Base-by-base conservation (phyloP, 2,888 invertebrate species). In the Amiota communis region DNA sequence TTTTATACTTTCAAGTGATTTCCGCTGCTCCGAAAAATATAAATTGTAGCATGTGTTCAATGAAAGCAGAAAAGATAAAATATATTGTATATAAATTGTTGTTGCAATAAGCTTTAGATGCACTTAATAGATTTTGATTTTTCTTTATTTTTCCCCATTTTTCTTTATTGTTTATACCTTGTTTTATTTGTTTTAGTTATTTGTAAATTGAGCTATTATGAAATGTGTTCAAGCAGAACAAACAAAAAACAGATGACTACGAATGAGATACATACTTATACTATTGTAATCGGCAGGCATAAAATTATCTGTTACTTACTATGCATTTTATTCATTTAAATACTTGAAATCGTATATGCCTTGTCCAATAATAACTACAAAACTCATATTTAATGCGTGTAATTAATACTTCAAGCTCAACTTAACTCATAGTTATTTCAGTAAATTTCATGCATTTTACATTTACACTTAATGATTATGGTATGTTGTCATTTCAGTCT, bases 181-280 rank as follows among this genome's bases (percentile, higher is more conserved):
- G 59, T 10, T 46, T 70, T n/a, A 13, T 56, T 85, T 57, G 73
- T 78, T 74, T 79, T 83, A 75, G 78, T 36, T 71, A 74, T 72
- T 73, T 56, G 72, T 53, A 17, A 15, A 17, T 59, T 47, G 53
- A 23, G 51, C 49, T 17, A 68, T 63, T 63, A 63, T 36, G 36
- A 13, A 6, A 36, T 36, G 13, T 11, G 3, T 11, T 63, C 12
- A 20, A 12, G 15, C 20, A 20, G 15, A 65, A 78, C 36, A 36
- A 36, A 36, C 2, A 36, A 36, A 36, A 82, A 75, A 56, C 85
- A 85, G 83, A 85, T 83, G 83, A 84, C 83, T 83, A 85, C 6
- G 13, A n/a, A 85, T n/a, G 13, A n/a, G n/a, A n/a, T 53, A n/a
- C 13, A 23, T 53, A 53, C 4, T 2, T 51, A 13, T 2, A 12